Conservation (phyloP, 1,140 invertebrate species). For the Halictus rubicundus region DNA sequence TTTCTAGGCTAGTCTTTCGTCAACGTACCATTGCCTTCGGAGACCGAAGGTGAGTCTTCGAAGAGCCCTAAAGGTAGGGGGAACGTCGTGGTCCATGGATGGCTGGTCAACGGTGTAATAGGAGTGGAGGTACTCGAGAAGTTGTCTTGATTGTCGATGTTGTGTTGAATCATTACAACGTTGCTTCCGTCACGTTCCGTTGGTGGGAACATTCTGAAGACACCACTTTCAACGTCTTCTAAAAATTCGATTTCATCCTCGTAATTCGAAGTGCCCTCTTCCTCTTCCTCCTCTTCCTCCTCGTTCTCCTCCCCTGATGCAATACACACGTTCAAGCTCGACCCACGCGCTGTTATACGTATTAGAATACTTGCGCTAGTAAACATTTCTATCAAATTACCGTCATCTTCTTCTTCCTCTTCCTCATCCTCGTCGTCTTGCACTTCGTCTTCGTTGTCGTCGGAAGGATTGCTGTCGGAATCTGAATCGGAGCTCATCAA, state of each 20-base stretch:
- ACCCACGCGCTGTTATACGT: background rate
- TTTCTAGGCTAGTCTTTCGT: too few species aligned
- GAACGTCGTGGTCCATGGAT: slow-evolving; percentile 82
- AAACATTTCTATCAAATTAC: slow-evolving; percentile 48
- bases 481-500: slow-evolving; percentile 83
- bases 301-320: slow-evolving; percentile 79
- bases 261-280: slow-evolving; percentile 83
- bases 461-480: slow-evolving; percentile 77
- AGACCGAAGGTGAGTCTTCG: slow-evolving; percentile 79
- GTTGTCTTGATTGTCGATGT: slow-evolving; percentile 74
- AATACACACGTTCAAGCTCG: background rate
- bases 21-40: slow-evolving; percentile 72
- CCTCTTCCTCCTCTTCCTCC: slow-evolving; percentile 85
- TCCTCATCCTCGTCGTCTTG: slow-evolving; percentile 83
- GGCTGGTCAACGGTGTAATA: slow-evolving; percentile 77
- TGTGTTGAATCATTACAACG: slow-evolving; percentile 84
- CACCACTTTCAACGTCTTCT: slow-evolving; percentile 78
- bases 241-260: slow-evolving; percentile 82
- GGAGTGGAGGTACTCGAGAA: slow-evolving; percentile 69
- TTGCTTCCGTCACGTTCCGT: slow-evolving; percentile 82
- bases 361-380: background rate
- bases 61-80: slow-evolving; percentile 82
- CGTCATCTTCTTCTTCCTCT: slow-evolving; percentile 82
- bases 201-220: slow-evolving; percentile 80
- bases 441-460: slow-evolving; percentile 82